Percentiles rank a stretch among this genome's conserved stretches.
Conservation (phyloP, 2,888 invertebrate genomes). For the Volucella zonaria region DNA sequence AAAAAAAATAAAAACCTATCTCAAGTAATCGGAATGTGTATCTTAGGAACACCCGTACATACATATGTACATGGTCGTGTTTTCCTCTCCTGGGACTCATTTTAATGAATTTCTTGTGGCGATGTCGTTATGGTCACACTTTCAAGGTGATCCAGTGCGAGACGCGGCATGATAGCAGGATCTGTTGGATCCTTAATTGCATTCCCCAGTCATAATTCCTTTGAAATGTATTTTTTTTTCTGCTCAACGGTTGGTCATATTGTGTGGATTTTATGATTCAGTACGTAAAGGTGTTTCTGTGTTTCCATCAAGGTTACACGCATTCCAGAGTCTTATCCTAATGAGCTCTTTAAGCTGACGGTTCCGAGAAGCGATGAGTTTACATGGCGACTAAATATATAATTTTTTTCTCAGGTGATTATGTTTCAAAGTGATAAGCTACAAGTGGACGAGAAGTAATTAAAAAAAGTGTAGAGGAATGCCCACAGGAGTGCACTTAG, state of each 20-base stretch:
- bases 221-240: constrained; percentile 1
- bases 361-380: too few relatives aligned
- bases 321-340: constrained; percentile 32
- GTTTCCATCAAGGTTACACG: constrained; percentile 15
- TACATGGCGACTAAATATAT: too few relatives aligned
- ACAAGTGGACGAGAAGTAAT: too few relatives aligned
- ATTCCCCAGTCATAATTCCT: constrained; percentile 28
- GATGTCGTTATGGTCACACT: constrained; percentile 6
- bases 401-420: too few relatives aligned
- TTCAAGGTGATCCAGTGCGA: constrained; percentile 38
- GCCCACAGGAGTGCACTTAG: too few relatives aligned
- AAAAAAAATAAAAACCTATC: background rate
- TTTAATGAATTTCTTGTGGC: background rate
- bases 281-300: background rate
- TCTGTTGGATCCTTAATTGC: constrained; percentile 31
- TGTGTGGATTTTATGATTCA: constrained; percentile 14
- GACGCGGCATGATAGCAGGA: background rate
- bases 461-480: too few relatives aligned
- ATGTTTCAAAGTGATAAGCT: too few relatives aligned
- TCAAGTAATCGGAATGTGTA: constrained; percentile 1
- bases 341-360: constrained; percentile 11
- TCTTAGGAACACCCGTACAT: background rate
- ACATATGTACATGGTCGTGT: background rate
- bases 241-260: constrained; percentile 4
- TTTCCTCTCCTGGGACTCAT: background rate